Conservation (phyloP, 2,113 vertebrate species). For the Pelodiscus sinensis region DNA sequence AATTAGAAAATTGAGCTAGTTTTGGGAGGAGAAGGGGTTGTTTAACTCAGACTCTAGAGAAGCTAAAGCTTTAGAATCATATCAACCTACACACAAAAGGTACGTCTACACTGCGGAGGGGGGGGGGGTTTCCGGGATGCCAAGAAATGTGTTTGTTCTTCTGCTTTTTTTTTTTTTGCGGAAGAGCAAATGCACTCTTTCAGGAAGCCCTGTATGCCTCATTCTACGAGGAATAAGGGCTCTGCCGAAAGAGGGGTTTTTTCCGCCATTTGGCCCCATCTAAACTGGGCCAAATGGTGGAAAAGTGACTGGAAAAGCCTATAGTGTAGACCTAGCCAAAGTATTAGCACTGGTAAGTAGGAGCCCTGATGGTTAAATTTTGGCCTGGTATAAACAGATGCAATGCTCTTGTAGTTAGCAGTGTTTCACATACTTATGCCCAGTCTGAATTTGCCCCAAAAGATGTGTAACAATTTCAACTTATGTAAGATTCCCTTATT, state of each 20-base stretch:
- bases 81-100: neutral
- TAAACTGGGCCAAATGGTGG: no score
- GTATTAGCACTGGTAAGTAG: neutral
- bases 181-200: no score
- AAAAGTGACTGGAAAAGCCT: no score
- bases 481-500: neutral
- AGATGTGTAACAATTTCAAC: neutral
- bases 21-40: neutral
- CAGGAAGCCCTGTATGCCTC: no score
- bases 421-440: fast-evolving
- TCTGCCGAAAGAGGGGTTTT: no score
- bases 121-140: no score
- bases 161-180: no score
- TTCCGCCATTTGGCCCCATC: no score
- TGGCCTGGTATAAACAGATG: neutral
- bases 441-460: neutral
- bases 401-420: neutral
- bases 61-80: neutral
- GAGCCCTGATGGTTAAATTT: neutral
- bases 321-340: neutral
- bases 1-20: neutral
- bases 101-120: no score
- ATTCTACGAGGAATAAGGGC: no score
- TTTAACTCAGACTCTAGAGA: neutral
- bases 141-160: no score